phyloP scores from a whole-genome alignment of 2,797 vertebrate genomes.

The Saxicola maurus region DNA sequence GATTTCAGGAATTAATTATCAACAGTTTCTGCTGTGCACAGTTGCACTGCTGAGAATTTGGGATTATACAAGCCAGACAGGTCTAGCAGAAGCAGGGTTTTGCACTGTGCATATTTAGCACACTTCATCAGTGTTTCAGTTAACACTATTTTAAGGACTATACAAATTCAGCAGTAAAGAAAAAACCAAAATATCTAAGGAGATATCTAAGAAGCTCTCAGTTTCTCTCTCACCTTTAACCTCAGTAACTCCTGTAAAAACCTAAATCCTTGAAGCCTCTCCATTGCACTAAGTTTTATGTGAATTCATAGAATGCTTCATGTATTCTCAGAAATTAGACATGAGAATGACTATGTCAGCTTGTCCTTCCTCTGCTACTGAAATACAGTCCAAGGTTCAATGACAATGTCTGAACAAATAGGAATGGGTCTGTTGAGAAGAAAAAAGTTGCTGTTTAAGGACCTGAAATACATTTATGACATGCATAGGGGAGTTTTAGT shows the following conservation, averaged over 20 bases:
- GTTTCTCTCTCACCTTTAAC: not conserved
- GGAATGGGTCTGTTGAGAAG: not conserved
- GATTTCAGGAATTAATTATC: constrained; percentile 46
- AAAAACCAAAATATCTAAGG: not conserved
- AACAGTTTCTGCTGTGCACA: not conserved
- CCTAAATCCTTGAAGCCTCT: constrained; percentile 8
- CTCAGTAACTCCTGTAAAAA: constrained; percentile 26
- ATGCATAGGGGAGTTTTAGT: not conserved
- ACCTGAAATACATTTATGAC: not conserved
- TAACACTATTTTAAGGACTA: not conserved
- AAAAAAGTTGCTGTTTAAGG: not conserved
- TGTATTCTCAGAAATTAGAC: not conserved
- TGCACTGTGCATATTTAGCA: constrained; percentile 43
- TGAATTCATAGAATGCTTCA: not conserved
- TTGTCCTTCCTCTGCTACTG: not conserved
- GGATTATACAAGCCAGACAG: constrained; percentile 27
- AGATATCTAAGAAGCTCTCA: not conserved
- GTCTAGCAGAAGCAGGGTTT: constrained; percentile 10
- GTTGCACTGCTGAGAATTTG: constrained; percentile 27
- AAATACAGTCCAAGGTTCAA: not conserved
- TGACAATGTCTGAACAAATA: not conserved
- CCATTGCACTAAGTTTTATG: not conserved
- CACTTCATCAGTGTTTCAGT: constrained; percentile 4
- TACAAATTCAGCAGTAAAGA: not conserved
- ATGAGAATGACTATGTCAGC: not conserved